Evolutionary conservation across 2,888 invertebrate species (phyloP).

Genomic region (Actias luna): DNA sequence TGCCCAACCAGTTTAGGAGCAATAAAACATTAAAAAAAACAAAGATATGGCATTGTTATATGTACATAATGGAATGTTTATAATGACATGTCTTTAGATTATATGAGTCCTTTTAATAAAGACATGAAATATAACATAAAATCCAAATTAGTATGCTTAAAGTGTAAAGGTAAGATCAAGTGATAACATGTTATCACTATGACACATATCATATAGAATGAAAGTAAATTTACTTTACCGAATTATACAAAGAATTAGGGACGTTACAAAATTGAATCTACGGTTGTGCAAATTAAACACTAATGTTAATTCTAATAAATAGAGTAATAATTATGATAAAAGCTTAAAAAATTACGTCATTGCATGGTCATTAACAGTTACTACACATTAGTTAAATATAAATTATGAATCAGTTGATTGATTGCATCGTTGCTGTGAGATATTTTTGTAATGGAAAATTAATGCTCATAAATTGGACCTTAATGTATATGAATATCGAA

Average conservation of each 20-base stretch:
- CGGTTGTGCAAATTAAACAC: not conserved
- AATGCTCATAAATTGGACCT: not conserved
- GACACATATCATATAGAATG: no score
- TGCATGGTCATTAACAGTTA: constrained; percentile 33
- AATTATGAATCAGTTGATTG: constrained; percentile 39
- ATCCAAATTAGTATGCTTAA: not conserved
- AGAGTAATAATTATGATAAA: not conserved
- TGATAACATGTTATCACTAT: no score
- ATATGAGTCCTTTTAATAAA: no score
- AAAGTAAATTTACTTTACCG: not conserved
- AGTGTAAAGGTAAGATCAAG: not conserved
- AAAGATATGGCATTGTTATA: no score
- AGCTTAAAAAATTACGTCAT: not conserved
- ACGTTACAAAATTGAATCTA: not conserved
- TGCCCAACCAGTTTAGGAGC: no score
- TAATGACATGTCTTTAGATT: no score
- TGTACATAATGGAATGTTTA: no score
- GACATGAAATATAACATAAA: no score
- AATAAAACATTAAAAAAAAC: no score
- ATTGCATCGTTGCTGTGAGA: constrained; percentile 21
- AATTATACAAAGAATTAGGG: not conserved
- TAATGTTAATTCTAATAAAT: not conserved
- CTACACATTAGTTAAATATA: constrained; percentile 34
- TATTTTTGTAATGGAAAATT: not conserved
- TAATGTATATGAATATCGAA: not conserved